Evolutionary conservation across 2,113 vertebrate genomes (phyloP).

Genomic region (Pedetes capensis): DNA sequence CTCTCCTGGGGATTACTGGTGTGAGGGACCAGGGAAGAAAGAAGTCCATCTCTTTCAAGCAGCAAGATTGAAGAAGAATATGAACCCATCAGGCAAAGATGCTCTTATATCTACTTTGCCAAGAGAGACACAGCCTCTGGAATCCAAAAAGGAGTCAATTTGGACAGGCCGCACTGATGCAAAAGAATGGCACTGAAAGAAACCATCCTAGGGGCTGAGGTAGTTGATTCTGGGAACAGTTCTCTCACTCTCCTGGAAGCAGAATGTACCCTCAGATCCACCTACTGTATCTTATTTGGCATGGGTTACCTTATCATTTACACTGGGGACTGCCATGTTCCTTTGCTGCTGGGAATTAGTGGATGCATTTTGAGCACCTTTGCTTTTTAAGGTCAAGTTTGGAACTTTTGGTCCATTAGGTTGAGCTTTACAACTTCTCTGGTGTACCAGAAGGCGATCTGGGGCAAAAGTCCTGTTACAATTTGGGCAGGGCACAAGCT

Average conservation of each 20-base stretch:
- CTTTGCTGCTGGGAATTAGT: background rate
- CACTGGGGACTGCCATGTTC: background rate
- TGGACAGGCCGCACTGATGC: background rate
- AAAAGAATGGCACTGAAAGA: background rate
- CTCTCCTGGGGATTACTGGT: conserved; percentile 60
- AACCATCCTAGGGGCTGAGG: background rate
- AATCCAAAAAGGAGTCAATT: background rate
- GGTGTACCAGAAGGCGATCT: conserved; percentile 58
- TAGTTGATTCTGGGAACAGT: background rate
- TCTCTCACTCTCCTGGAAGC: background rate
- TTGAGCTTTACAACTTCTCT: conserved; percentile 69
- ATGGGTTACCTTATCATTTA: conserved; percentile 78
- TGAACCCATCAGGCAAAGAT: background rate
- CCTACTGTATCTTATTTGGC: background rate
- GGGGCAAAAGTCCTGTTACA: conserved; percentile 66
- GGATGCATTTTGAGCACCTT: background rate
- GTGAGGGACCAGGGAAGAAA: conserved; percentile 8
- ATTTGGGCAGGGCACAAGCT: conserved; percentile 59
- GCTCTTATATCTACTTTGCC: background rate
- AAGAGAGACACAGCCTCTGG: background rate
- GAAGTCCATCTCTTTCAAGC: background rate
- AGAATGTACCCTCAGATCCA: background rate
- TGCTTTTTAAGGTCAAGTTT: conserved; percentile 23
- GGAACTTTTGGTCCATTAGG: background rate
- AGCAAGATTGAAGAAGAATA: background rate